Evolutionary conservation across 2,113 vertebrate genomes (phyloP).

Genomic region (Podocnemis expansa): DNA sequence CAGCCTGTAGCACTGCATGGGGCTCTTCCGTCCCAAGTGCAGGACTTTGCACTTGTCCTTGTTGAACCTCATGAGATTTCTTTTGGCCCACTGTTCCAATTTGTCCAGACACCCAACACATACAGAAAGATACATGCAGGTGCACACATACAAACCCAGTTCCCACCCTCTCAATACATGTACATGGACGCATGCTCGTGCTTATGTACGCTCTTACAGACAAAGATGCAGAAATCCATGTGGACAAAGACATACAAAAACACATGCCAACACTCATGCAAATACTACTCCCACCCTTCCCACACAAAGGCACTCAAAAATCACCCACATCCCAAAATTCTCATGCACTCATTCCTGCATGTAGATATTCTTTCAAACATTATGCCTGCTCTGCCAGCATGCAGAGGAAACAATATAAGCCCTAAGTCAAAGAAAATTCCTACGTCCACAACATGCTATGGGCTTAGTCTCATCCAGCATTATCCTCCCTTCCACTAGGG

Average conservation of each 20-base stretch:
- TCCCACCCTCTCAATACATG: background rate
- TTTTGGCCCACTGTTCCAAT: too few relatives aligned
- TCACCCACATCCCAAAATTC: background rate
- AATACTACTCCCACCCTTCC: background rate
- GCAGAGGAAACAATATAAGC: background rate
- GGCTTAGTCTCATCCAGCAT: background rate
- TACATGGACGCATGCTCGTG: too few relatives aligned
- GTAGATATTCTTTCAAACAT: background rate
- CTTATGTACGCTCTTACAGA: background rate
- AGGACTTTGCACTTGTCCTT: too few relatives aligned
- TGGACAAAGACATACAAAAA: background rate
- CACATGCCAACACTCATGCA: background rate
- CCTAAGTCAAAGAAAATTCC: background rate
- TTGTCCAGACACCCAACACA: background rate
- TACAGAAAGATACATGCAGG: background rate
- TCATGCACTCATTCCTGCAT: background rate
- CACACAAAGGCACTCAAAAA: background rate
- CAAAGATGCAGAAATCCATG: background rate
- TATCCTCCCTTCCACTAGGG: background rate
- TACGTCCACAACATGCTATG: background rate
- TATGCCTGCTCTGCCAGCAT: background rate
- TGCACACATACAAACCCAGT: background rate
- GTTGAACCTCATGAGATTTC: too few relatives aligned
- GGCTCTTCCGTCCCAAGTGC: too few relatives aligned
- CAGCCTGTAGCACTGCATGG: too few relatives aligned